Evolutionary conservation across 1,140 invertebrate genomes (phyloP).

Genomic region (Pseudomyrmex concolor): DNA sequence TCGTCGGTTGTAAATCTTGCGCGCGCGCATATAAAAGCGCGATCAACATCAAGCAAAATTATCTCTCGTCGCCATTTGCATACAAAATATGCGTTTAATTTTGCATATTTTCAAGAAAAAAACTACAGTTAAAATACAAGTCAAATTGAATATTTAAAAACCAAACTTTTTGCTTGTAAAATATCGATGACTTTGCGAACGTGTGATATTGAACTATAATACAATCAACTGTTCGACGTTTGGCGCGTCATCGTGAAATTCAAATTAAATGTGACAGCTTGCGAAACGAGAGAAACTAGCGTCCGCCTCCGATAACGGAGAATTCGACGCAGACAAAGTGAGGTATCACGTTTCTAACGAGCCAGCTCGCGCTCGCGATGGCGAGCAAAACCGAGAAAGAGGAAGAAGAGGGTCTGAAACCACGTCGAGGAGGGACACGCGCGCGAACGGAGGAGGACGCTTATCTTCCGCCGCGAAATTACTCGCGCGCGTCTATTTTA

Average conservation of each 20-base stretch:
- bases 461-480: slow-evolving; percentile 74
- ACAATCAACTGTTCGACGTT: too few species aligned
- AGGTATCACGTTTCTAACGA: slow-evolving; percentile 53
- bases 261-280: slow-evolving; percentile 24
- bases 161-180: slow-evolving; percentile 1
- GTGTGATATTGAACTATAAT: too few species aligned
- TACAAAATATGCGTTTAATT: not conserved
- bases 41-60: not conserved
- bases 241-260: not conserved
- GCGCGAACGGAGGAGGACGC: slow-evolving; percentile 27
- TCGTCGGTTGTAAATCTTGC: slow-evolving; percentile 4
- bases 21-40: not conserved
- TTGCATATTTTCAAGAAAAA: not conserved
- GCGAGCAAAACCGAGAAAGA: slow-evolving; percentile 31
- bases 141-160: not conserved
- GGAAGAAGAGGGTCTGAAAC: slow-evolving; percentile 23
- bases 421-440: slow-evolving; percentile 21
- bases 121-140: not conserved
- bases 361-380: not conserved
- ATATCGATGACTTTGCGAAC: not conserved
- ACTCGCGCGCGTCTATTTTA: slow-evolving; percentile 79
- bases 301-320: slow-evolving; percentile 40
- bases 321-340: slow-evolving; percentile 37
- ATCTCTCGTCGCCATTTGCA: not conserved
- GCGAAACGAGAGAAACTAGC: not conserved